Conservation (phyloP, 1,140 invertebrate genomes). For the Pogonomyrmex californicus region DNA sequence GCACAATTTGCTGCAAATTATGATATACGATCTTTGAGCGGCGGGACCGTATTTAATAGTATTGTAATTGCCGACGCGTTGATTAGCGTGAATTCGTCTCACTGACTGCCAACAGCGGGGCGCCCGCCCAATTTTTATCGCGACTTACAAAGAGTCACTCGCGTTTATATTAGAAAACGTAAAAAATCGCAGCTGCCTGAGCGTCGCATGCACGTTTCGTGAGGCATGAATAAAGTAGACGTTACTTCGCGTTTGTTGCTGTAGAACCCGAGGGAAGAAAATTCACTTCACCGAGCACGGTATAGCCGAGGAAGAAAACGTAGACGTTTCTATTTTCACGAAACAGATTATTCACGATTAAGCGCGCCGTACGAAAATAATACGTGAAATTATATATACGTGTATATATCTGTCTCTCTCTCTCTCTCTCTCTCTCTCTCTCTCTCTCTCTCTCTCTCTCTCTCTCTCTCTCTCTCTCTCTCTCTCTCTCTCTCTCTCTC, state of each 20-base stretch:
- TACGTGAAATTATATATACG: conserved; percentile 12
- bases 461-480: no score
- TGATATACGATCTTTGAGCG: conserved; percentile 15
- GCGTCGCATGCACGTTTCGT: conserved; percentile 38
- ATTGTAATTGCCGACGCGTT: conserved; percentile 34
- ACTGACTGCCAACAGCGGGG: not conserved
- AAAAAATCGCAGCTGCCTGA: conserved; percentile 57
- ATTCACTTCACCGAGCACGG: conserved; percentile 47
- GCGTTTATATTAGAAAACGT: conserved; percentile 56
- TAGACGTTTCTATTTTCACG: conserved; percentile 59
- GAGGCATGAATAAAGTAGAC: conserved; percentile 47
- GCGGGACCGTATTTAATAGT: conserved; percentile 30
- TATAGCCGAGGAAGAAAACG: conserved; percentile 5
- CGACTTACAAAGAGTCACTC: conserved; percentile 3
- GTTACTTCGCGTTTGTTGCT: conserved; percentile 19
- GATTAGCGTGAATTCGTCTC: conserved; percentile 38
- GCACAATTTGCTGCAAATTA: conserved; percentile 12
- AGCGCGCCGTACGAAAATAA: conserved; percentile 23
- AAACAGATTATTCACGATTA: conserved; percentile 62
- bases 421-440: no score
- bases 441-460: no score
- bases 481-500: no score
- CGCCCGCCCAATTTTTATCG: conserved; percentile 46
- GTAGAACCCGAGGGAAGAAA: conserved; percentile 38
- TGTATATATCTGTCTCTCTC: no score